Evolutionary conservation across 2,888 invertebrate species (phyloP), one percentile per base, ranked within the genome.

Genomic region (Tenthredo scrophulariae): DNA sequence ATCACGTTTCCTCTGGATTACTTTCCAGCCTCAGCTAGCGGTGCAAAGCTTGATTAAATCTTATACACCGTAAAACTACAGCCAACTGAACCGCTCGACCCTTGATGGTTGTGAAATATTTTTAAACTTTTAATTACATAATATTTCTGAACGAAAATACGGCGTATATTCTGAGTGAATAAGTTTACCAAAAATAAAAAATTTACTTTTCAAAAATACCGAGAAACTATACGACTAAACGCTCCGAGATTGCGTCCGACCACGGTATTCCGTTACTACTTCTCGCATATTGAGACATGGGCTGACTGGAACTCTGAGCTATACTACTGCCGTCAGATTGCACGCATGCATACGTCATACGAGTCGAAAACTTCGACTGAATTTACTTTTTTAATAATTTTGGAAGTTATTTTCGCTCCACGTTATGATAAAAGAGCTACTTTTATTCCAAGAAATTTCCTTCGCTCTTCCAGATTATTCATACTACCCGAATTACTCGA

Each of bases 61-160:
- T 77, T 26, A 26, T 6, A 50, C 15, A 46, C 54, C 15, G 15
- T 62, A 33, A 10, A 18, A 50, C 29, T 46, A 29, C 13, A 54
- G 50, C 46, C 77, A 40, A 50, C 15, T 50, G 33, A 33, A 50
- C 15, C 54, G 18, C 54, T 77, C 50, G 33, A 62, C 15, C 62
- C 40, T 62, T 37, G 77, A 54, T 29, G 7, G n/a, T 29, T 2
- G n/a, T 15, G n/a, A 40, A 62, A 80, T 37, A 62, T 80, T 77
- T 77, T 80, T n/a, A 58, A 79, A 79, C 79, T 79, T 79, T 79
- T 79, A 79, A 79, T 79, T 58, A 62, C 37, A 58, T 40, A 3
- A 62, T 54, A 62, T 37, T 79, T n/a, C 37, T 33, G 22, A 40
- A 79, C 10, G 40, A 79, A 58, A 10, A 77, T 29, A 22, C 72